Base-by-base conservation (phyloP, 2,113 vertebrate genomes). In the Excalfactoria chinensis region DNA sequence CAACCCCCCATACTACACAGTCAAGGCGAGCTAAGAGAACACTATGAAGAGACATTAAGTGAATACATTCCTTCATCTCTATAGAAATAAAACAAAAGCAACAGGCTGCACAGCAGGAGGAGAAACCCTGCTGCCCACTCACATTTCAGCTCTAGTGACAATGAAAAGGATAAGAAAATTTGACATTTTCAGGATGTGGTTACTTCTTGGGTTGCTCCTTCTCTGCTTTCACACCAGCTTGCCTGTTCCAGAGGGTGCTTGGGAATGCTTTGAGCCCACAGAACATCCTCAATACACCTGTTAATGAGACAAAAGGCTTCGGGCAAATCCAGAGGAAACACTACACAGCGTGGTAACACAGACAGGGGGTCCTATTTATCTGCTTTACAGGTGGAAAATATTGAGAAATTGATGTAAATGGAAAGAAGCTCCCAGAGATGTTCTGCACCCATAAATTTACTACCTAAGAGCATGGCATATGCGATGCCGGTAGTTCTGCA, bases 11-110 rank as follows among this genome's bases (percentile, higher is more conserved):
- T 25, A 53, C 84, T n/a, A 13, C 19, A 6, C 3, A n/a, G 60
- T 18, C 86, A n/a, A 32, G 71, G 75, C n/a, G 32, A 90, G 40
- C 53, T 63, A 55, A 46, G 63, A 37, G 37, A 66, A 56, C 44
- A 7, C 69, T 26, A 3, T 0, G 16, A 63, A 60, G 46, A 73
- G 34, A 28, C 5, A 0, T 0, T 0, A 7, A 40, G 49, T 0
- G 35, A 74, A 41, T 26, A 37, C 9, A 37, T 77, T 32, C 34
- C 73, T 53, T 51, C 73, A 30, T 3, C 58, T n/a, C 34, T n/a
- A 66, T 8, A 49, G 51, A 35, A 83, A 86, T 23, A 40, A 64
- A 92, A 19, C 34, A 32, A 44, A 72, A 72, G 46, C 55, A 77
- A 49, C 11, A 25, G 89, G 73, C 4, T 6, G 25, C 46, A 22